phyloP scores from a whole-genome alignment of 2,797 vertebrate genomes.

The Bovichtus diacanthus region DNA sequence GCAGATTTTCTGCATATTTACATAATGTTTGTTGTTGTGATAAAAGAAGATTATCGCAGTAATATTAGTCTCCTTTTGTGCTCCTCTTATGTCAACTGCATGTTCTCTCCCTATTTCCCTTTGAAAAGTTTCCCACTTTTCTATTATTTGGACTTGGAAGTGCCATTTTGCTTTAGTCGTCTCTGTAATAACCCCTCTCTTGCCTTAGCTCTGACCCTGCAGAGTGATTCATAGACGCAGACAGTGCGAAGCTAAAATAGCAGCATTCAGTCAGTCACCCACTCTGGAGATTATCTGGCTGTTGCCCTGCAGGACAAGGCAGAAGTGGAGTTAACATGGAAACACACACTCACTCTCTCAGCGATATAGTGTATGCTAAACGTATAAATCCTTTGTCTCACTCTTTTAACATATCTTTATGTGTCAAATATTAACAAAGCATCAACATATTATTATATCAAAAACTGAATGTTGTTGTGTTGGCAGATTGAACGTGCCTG shows the following conservation, averaged over 20 bases:
- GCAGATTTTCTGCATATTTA: constrained; percentile 22
- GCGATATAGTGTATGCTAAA: neutral
- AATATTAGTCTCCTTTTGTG: constrained; percentile 20
- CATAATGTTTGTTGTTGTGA: constrained; percentile 10
- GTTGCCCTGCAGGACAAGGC: constrained; percentile 42
- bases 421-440: neutral
- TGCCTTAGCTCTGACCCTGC: constrained; percentile 40
- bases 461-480: constrained; percentile 14
- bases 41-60: constrained; percentile 32
- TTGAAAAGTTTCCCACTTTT: neutral
- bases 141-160: constrained; percentile 4
- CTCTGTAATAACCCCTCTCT: constrained; percentile 46
- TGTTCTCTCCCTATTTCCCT: neutral
- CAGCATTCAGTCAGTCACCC: constrained; percentile 50
- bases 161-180: constrained; percentile 4
- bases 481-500: constrained; percentile 3
- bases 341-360: neutral
- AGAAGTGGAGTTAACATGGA: constrained; percentile 23
- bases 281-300: constrained; percentile 56
- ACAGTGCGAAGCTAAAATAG: constrained; percentile 59
- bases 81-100: constrained; percentile 1
- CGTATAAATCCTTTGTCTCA: neutral
- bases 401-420: neutral
- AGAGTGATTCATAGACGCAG: constrained; percentile 48
- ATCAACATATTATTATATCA: neutral